Conservation (phyloP, 2,113 vertebrate genomes). For the Psilopsiagon aurifrons region DNA sequence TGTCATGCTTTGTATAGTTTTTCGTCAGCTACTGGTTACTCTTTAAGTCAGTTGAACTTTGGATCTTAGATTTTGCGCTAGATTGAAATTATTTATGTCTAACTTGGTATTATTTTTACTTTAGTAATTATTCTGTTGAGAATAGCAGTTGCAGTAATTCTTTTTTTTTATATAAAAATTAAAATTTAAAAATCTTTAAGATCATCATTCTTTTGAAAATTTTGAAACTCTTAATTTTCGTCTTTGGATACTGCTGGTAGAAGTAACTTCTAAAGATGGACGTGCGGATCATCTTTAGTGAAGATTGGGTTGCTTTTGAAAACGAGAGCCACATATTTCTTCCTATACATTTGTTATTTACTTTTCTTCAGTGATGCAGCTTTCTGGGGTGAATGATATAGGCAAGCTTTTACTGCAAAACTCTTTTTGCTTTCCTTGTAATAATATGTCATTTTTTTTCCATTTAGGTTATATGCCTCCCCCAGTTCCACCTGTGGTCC, state of each 20-base stretch:
- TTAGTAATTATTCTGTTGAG: neutral
- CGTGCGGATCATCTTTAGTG: neutral
- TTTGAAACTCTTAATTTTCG: neutral
- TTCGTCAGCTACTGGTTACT: neutral
- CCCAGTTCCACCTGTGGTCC: slow-evolving; percentile 75
- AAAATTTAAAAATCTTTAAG: neutral
- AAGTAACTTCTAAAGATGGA: neutral
- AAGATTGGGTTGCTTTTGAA: neutral
- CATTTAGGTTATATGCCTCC: slow-evolving; percentile 88
- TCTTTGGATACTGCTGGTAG: neutral
- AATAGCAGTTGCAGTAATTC: neutral
- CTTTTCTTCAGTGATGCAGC: neutral
- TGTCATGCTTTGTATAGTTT: neutral
- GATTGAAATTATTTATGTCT: neutral
- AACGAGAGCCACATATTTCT: neutral
- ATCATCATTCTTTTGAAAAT: neutral
- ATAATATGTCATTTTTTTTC: neutral
- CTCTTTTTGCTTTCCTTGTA: neutral
- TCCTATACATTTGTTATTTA: neutral
- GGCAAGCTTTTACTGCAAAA: neutral
- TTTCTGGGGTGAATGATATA: neutral
- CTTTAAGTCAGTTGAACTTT: neutral
- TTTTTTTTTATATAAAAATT: neutral
- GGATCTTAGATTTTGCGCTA: neutral
- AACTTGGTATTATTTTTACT: neutral